These are phyloP conservation scores for Hirtodrosophila alboralis DNA, from an alignment of 2,888 invertebrate genomes.

Conservation along the genomic window DNA sequence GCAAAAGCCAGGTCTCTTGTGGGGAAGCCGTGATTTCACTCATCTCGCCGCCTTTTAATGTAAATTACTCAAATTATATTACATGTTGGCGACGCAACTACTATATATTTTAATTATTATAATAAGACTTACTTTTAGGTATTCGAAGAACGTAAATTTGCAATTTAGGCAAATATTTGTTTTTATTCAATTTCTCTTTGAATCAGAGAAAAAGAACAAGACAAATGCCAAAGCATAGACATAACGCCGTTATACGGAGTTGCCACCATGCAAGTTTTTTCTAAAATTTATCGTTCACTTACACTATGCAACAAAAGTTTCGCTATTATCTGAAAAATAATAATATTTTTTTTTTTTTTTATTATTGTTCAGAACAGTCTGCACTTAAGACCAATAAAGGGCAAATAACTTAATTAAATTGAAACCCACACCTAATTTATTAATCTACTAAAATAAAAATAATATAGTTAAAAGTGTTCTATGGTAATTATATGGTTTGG, in stretches of 20 bases:
- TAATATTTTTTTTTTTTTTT: too few relatives aligned
- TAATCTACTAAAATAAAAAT: too few relatives aligned
- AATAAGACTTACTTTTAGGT: constrained; percentile 1
- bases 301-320: too few relatives aligned
- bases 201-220: constrained; percentile 26
- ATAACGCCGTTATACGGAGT: constrained; percentile 50
- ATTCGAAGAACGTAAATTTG: background rate
- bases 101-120: background rate
- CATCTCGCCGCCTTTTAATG: constrained; percentile 26
- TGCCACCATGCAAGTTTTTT: constrained; percentile 27
- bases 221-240: constrained; percentile 37
- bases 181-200: constrained; percentile 31
- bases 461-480: too few relatives aligned
- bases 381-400: too few relatives aligned
- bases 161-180: constrained; percentile 22
- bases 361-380: too few relatives aligned
- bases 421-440: too few relatives aligned
- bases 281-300: too few relatives aligned
- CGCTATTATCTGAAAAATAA: too few relatives aligned
- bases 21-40: constrained; percentile 13
- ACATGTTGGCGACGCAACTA: background rate
- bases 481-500: too few relatives aligned
- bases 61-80: background rate
- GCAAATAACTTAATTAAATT: too few relatives aligned
- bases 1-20: constrained; percentile 46